Conservation (phyloP, 2,888 invertebrate genomes). For the Drosophila buzzatii region DNA sequence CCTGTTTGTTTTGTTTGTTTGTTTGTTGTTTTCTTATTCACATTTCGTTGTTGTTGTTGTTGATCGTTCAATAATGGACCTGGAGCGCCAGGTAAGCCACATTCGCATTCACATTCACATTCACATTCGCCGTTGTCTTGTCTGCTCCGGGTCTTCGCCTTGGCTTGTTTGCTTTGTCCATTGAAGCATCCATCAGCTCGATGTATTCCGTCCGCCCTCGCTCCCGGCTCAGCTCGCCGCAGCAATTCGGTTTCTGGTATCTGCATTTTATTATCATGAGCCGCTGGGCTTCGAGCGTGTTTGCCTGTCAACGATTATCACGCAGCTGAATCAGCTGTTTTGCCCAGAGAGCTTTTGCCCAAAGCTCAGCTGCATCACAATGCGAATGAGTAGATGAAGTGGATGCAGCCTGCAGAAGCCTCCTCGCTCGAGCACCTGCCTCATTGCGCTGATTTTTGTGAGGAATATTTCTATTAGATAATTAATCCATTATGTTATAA, state of each 20-base stretch:
- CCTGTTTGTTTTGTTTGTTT: conserved; percentile 25
- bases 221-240: background rate
- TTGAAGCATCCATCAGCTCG: conserved; percentile 54
- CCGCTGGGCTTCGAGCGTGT: conserved; percentile 60
- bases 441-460: background rate
- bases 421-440: background rate
- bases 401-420: background rate
- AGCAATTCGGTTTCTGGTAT: conserved; percentile 44
- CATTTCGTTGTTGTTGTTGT: conserved; percentile 31
- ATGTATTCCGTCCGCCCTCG: conserved; percentile 2
- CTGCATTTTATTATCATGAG: conserved; percentile 64
- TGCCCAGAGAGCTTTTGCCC: conserved; percentile 8
- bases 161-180: conserved; percentile 47
- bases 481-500: no score
- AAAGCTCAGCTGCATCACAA: conserved; percentile 9
- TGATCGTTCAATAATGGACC: conserved; percentile 70
- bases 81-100: conserved; percentile 76
- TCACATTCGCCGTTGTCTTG: conserved; percentile 25
- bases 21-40: conserved; percentile 38
- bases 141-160: conserved; percentile 35
- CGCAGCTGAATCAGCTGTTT: conserved; percentile 29
- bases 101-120: conserved; percentile 31
- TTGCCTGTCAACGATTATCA: conserved; percentile 32
- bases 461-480: background rate
- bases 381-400: background rate